These are phyloP conservation scores for Lochmaea capreae DNA, from an alignment of 2,888 invertebrate species.

Conservation along the genomic window DNA sequence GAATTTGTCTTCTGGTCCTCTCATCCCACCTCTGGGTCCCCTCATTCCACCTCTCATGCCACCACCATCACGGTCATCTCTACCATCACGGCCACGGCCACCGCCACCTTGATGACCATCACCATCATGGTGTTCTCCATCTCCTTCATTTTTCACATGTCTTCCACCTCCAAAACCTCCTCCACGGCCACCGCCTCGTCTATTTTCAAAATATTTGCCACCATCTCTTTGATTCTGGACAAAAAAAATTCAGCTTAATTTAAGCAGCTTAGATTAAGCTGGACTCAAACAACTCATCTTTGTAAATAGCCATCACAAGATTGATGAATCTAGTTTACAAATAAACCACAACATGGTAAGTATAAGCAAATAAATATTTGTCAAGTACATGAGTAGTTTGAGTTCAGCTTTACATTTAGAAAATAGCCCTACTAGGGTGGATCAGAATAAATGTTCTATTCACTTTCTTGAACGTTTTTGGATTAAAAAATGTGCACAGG, in stretches of 20 bases:
- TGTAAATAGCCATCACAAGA: too few species aligned
- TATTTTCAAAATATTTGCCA: conserved; percentile 28
- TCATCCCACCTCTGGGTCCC: conserved; percentile 39
- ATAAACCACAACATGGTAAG: too few species aligned
- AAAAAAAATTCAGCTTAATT: not conserved
- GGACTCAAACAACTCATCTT: too few species aligned
- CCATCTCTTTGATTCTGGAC: conserved; percentile 27
- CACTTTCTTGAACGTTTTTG: too few species aligned
- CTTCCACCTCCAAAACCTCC: conserved; percentile 21
- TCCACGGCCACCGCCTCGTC: conserved; percentile 24
- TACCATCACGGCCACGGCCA: conserved; percentile 13
- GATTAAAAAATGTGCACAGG: too few species aligned
- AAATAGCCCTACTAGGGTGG: too few species aligned
- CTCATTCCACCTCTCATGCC: conserved; percentile 59
- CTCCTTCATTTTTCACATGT: conserved; percentile 16
- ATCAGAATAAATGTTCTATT: too few species aligned
- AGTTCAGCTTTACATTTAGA: too few species aligned
- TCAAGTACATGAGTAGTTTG: too few species aligned
- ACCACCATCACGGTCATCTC: conserved; percentile 29
- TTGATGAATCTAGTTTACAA: too few species aligned
- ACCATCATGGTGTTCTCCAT: conserved; percentile 12
- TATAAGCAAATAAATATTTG: too few species aligned
- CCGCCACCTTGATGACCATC: conserved; percentile 22
- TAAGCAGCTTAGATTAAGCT: too few species aligned
- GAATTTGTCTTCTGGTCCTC: conserved; percentile 51